Percentiles rank a stretch among this genome's conserved stretches.
Conservation (phyloP, 2,113 vertebrate genomes). For the Rhea americana region DNA sequence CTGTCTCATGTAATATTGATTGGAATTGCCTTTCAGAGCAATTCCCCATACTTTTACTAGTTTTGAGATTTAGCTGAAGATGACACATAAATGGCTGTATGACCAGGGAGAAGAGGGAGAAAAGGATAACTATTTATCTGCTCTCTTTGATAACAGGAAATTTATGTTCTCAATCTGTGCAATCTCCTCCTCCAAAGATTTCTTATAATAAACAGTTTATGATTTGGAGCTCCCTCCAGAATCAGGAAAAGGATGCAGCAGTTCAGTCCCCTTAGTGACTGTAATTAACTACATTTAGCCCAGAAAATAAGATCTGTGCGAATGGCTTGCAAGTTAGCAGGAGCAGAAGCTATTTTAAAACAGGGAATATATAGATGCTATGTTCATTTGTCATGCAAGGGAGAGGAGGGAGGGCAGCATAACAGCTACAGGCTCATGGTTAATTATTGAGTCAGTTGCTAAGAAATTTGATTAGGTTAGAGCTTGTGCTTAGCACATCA, state of each 20-base stretch:
- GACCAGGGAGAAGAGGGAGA: neutral
- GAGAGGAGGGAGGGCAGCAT: neutral
- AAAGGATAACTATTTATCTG: neutral
- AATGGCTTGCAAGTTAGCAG: neutral
- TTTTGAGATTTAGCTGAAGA: neutral
- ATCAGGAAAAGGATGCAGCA: neutral
- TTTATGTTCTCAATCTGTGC: neutral
- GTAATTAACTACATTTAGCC: constrained; percentile 43
- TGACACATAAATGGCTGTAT: neutral
- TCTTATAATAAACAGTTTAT: neutral
- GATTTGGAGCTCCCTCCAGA: neutral
- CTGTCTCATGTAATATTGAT: neutral
- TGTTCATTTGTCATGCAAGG: constrained; percentile 41
- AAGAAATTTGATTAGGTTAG: constrained; percentile 51
- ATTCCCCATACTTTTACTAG: neutral
- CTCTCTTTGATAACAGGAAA: neutral
- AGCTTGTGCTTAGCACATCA: neutral
- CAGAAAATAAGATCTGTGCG: constrained; percentile 5
- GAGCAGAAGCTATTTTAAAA: constrained; percentile 50
- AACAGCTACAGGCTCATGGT: constrained; percentile 3
- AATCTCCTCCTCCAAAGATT: neutral
- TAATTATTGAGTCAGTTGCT: constrained; percentile 38
- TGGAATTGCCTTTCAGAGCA: neutral
- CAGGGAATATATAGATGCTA: constrained; percentile 25
- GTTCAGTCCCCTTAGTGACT: neutral